Conservation (phyloP, 2,797 vertebrate species). For the Peromyscus melanophrys region DNA sequence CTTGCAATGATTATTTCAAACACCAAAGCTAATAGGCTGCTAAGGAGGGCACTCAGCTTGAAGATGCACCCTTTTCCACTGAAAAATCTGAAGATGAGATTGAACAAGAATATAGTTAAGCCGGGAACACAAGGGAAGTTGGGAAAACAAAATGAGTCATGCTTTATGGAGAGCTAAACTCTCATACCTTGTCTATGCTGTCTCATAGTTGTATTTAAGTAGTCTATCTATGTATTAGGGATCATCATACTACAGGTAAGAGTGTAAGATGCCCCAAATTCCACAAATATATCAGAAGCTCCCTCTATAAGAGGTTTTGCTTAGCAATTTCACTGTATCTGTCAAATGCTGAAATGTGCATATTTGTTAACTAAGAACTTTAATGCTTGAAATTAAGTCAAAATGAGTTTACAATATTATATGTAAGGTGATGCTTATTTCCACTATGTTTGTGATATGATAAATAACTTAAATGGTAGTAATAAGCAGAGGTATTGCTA, state of each 20-base stretch:
- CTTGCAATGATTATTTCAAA: neutral
- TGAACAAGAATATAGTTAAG: neutral
- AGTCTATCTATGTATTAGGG: neutral
- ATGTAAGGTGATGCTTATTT: neutral
- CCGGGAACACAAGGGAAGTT: no score
- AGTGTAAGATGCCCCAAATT: neutral
- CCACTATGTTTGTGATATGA: neutral
- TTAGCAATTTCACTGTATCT: neutral
- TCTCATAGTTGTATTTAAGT: neutral
- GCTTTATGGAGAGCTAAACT: fast-evolving
- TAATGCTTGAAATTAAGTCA: neutral
- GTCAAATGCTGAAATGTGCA: neutral
- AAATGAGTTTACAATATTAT: neutral
- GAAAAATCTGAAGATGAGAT: neutral
- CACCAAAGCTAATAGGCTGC: neutral
- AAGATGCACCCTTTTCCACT: fast-evolving
- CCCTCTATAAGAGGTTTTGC: neutral
- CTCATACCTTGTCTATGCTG: neutral
- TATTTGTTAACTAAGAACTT: neutral
- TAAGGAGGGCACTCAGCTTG: neutral
- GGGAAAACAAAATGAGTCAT: neutral
- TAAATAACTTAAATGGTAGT: neutral
- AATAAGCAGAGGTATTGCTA: neutral
- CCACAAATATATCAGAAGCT: neutral
- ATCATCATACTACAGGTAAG: neutral